These are phyloP conservation scores for Marmota flaviventris DNA, from an alignment of 2,113 vertebrate species.

Conservation along the genomic window DNA sequence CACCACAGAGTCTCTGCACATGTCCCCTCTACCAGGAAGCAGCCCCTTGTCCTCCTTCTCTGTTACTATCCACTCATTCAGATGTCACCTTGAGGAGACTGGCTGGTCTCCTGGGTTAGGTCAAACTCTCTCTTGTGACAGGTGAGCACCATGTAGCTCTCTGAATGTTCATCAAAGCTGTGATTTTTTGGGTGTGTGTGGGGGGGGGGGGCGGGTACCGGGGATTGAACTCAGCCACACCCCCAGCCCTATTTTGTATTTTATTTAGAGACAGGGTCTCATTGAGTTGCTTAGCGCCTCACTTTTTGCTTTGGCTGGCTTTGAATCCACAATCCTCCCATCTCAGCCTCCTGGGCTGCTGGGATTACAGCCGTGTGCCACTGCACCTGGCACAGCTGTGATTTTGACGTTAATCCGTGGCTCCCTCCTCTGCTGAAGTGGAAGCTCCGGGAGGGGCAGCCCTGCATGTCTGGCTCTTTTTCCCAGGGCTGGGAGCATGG, in stretches of 20 bases:
- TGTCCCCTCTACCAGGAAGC: neutral
- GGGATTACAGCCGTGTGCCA: too few species aligned
- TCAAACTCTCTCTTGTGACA: neutral
- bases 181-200: neutral
- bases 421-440: neutral
- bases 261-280: too few species aligned
- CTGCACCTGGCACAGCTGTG: too few species aligned
- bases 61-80: neutral
- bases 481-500: accelerated
- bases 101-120: neutral
- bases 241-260: too few species aligned
- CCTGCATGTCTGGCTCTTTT: too few species aligned
- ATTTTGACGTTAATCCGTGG: neutral
- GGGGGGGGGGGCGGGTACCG: too few species aligned
- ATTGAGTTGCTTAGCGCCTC: too few species aligned
- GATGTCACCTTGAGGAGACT: neutral
- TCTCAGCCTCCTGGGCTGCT: too few species aligned
- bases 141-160: neutral
- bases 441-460: neutral
- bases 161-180: neutral
- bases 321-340: too few species aligned
- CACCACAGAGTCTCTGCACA: neutral
- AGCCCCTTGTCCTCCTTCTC: neutral
- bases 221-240: too few species aligned
- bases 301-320: too few species aligned